These are phyloP conservation scores for Lutjanus erythropterus DNA, from an alignment of 2,113 vertebrate species.

Conservation along the genomic window DNA sequence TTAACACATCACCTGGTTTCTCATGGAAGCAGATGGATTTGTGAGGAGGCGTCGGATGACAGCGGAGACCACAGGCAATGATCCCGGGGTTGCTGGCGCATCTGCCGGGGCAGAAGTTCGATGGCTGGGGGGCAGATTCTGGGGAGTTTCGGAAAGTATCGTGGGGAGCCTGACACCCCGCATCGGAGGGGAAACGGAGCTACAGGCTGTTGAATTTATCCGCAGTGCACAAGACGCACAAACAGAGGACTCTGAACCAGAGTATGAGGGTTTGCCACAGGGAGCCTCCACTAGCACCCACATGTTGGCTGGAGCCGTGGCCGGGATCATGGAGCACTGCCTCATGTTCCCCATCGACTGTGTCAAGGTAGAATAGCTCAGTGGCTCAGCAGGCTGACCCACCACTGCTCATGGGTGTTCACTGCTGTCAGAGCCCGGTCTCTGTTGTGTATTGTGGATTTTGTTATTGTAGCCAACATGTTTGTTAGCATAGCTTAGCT, in stretches of 20 bases:
- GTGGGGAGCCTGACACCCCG: conserved; percentile 80
- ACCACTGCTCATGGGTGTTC: background rate
- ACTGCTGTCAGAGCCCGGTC: background rate
- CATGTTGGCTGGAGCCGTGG: conserved; percentile 97
- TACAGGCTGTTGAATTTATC: conserved; percentile 67
- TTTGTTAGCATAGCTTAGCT: conserved; percentile 75
- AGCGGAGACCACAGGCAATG: conserved; percentile 83
- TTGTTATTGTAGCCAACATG: background rate
- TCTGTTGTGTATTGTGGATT: background rate
- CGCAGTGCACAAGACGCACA: conserved; percentile 61
- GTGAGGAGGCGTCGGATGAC: conserved; percentile 83
- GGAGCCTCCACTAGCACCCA: conserved; percentile 94
- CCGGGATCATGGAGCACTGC: conserved; percentile 97
- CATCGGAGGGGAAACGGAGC: conserved; percentile 77
- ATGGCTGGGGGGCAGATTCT: conserved; percentile 84
- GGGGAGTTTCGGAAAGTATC: conserved; percentile 86
- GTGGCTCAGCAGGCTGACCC: background rate
- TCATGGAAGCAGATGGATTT: conserved; percentile 87
- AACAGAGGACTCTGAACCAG: conserved; percentile 81
- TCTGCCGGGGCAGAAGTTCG: conserved; percentile 86
- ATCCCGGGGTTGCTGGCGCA: conserved; percentile 86
- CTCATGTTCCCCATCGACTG: conserved; percentile 98
- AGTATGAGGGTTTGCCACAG: conserved; percentile 95
- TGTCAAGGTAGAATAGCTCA: conserved; percentile 92
- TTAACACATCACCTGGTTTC: conserved; percentile 43